phyloP scores from a whole-genome alignment of 2,113 vertebrate species.

The Cygnus buccinator region DNA sequence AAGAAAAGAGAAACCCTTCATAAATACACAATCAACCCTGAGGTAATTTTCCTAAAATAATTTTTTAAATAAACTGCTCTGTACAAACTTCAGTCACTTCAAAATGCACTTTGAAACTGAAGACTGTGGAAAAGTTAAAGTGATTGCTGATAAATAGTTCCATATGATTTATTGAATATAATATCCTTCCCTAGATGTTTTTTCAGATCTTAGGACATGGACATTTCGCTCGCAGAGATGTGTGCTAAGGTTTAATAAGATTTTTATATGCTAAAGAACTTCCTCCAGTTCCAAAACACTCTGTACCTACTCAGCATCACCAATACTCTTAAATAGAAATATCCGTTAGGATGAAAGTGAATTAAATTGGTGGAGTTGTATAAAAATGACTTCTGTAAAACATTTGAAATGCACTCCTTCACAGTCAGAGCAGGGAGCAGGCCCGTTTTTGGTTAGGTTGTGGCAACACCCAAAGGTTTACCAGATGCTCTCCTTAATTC shows the following conservation, averaged over 20 bases:
- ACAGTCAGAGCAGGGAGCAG: not conserved
- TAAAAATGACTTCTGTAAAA: not conserved
- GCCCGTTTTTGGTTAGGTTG: not conserved
- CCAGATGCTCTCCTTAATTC: not conserved
- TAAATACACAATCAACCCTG: slow-evolving; percentile 73
- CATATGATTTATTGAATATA: slow-evolving; percentile 74
- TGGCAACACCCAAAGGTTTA: not conserved
- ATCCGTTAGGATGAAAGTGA: not conserved
- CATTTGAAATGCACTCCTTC: not conserved
- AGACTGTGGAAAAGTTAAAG: slow-evolving; percentile 75
- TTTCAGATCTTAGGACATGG: not conserved
- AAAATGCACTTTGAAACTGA: slow-evolving; percentile 74
- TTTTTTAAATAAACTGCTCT: slow-evolving; percentile 71
- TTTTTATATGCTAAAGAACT: not conserved
- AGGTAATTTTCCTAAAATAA: slow-evolving; percentile 76
- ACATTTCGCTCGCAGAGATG: slow-evolving; percentile 34
- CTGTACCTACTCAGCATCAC: not conserved
- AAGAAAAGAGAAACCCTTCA: slow-evolving; percentile 50
- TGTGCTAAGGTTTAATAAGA: slow-evolving; percentile 1
- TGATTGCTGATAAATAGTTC: slow-evolving; percentile 77
- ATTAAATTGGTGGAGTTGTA: not conserved
- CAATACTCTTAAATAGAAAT: not conserved
- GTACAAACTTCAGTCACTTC: slow-evolving; percentile 70
- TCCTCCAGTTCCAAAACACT: not conserved
- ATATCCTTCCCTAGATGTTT: slow-evolving; percentile 57